Evolutionary conservation across 2,113 vertebrate genomes (phyloP), one percentile per base, ranked within the genome.

Genomic region (Silurus meridionalis): DNA sequence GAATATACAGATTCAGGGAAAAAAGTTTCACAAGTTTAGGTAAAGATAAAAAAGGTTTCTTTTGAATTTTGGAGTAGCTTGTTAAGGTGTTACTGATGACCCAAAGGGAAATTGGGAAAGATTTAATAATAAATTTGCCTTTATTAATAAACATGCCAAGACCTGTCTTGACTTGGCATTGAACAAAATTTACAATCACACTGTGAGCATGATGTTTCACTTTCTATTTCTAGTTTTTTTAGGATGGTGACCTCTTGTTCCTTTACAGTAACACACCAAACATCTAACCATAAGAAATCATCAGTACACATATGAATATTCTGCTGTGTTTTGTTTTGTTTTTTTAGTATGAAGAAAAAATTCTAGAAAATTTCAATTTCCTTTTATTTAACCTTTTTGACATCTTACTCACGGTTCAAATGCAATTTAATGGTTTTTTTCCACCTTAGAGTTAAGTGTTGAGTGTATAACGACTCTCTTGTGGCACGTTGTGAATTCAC

Each of bases 331-430:
- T 28, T 83, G 37, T 37, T 37, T 37, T 37, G 37, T 37, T 37
- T 1, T 83, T 71, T 21, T 57, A 2, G 11, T n/a, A 48, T 82
- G 14, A 63, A 84, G 1, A 58, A 46, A 46, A 63, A 25, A 37
- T 85, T 78, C 58, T 60, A 53, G 48, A 63, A 78, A 77, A 64
- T 50, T 53, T 77, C 83, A 46, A 64, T n/a, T 11, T 74, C 48
- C 23, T 74, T 53, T 50, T 50, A 8, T 69, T 28, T 28, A 52
- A n/a, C 1, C 4, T 23, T 75, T 23, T 4, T 25, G 46, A 74
- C 25, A 0, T 28, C 13, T 37, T 57, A 14, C 60, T 23, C 48
- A 85, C 63, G 58, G n/a, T 78, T 55, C 57, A 17, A 37, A 5
- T 60, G 48, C 46, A 53, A 82, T 50, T 37, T 37, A 37, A 53